Conservation (phyloP, 2,797 vertebrate species). For the Platalea minor region DNA sequence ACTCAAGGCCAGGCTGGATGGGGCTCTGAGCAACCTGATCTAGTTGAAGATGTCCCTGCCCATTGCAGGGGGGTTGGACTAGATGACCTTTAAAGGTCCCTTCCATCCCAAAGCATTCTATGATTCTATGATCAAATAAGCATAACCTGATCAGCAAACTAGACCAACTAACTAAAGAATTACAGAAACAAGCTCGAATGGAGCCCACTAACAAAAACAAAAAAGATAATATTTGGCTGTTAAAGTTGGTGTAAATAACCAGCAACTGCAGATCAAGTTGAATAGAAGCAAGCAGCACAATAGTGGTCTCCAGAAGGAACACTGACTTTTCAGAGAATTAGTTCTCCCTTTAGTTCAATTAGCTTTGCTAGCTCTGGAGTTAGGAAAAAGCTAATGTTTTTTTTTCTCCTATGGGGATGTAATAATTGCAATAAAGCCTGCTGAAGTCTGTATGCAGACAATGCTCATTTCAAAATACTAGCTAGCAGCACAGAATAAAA, state of each 20-base stretch:
- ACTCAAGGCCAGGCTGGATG: no score
- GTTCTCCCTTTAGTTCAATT: background rate
- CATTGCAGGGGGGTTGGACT: no score
- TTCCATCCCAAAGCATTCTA: no score
- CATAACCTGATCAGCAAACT: background rate
- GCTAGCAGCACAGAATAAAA: background rate
- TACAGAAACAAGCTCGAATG: background rate
- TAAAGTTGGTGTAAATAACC: background rate
- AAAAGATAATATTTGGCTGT: background rate
- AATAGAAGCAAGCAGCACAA: background rate
- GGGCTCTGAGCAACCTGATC: no score
- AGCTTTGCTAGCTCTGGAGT: background rate
- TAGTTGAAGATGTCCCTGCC: no score
- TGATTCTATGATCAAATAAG: background rate
- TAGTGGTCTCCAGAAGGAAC: background rate
- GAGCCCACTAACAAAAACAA: background rate
- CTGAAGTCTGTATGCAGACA: background rate
- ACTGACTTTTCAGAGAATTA: background rate
- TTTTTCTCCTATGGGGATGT: background rate
- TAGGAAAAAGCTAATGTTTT: background rate
- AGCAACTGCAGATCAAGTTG: background rate
- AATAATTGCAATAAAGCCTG: background rate
- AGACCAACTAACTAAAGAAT: background rate
- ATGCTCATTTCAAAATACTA: background rate
- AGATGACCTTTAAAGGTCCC: no score